Evolutionary conservation across 2,888 invertebrate species (phyloP).

Genomic region (Augiades crinisus): DNA sequence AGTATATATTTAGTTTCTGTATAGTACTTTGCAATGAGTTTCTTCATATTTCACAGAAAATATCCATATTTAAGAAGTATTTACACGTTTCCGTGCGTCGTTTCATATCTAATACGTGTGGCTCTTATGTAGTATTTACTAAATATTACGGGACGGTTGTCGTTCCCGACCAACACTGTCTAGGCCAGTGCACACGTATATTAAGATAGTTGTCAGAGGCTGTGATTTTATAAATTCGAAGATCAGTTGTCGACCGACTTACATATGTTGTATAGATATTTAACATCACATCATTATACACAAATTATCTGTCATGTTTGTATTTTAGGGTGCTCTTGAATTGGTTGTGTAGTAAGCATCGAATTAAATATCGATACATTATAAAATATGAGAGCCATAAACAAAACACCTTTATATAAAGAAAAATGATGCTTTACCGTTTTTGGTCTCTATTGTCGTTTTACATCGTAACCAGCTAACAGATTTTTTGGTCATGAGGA

Average conservation of each 20-base stretch:
- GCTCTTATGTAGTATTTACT: background rate
- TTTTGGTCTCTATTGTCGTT: no score
- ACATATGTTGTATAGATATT: background rate
- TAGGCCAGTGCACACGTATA: background rate
- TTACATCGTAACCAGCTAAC: no score
- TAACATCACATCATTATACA: background rate
- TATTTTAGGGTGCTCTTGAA: background rate
- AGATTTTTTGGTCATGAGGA: no score
- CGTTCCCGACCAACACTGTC: background rate
- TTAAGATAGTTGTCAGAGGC: constrained; percentile 10
- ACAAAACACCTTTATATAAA: no score
- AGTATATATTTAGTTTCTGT: no score
- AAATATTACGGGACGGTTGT: background rate
- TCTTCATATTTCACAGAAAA: no score
- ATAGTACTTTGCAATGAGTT: no score
- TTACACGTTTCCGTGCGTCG: background rate
- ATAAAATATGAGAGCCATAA: no score
- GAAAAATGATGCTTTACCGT: no score
- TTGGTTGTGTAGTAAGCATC: no score
- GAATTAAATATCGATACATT: no score
- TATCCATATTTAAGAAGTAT: no score
- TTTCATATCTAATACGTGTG: background rate
- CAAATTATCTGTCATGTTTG: background rate
- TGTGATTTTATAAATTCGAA: constrained; percentile 19
- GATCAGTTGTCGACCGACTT: background rate